Evolutionary conservation across 2,113 vertebrate species (phyloP).

Genomic region (Python bivittatus): DNA sequence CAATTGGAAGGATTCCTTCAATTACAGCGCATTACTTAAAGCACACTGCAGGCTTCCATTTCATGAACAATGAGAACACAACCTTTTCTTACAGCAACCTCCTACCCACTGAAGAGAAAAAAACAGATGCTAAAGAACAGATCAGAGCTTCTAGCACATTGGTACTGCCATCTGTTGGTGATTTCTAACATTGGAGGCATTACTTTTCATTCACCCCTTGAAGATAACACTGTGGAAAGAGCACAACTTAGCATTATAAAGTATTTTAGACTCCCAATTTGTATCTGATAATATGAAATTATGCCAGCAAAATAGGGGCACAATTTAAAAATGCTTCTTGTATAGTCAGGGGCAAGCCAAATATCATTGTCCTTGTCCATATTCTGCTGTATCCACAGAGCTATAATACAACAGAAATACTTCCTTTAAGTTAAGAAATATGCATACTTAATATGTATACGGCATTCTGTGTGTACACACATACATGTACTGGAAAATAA

Average conservation of each 20-base stretch:
- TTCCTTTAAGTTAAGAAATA: slow-evolving; percentile 36
- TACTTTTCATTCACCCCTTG: neutral
- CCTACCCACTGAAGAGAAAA: neutral
- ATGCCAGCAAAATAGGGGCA: neutral
- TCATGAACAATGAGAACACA: neutral
- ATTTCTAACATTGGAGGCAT: neutral
- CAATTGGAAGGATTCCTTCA: too few species aligned
- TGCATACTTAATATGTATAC: neutral
- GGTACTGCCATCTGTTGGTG: neutral
- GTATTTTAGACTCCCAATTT: neutral
- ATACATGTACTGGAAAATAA: neutral
- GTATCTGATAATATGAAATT: neutral
- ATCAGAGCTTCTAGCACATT: neutral
- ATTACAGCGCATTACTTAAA: too few species aligned
- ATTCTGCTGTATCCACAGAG: neutral
- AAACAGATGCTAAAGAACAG: neutral
- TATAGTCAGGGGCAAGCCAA: neutral
- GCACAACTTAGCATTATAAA: neutral
- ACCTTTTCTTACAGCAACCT: neutral
- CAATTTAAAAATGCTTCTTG: neutral
- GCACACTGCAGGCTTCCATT: too few species aligned
- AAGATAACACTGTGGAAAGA: neutral
- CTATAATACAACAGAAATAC: neutral
- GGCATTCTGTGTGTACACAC: neutral
- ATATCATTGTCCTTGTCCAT: neutral